Percentiles rank a stretch among this genome's conserved stretches.
Conservation (phyloP, 2,888 invertebrate genomes). For the Drosophila paracracens region DNA sequence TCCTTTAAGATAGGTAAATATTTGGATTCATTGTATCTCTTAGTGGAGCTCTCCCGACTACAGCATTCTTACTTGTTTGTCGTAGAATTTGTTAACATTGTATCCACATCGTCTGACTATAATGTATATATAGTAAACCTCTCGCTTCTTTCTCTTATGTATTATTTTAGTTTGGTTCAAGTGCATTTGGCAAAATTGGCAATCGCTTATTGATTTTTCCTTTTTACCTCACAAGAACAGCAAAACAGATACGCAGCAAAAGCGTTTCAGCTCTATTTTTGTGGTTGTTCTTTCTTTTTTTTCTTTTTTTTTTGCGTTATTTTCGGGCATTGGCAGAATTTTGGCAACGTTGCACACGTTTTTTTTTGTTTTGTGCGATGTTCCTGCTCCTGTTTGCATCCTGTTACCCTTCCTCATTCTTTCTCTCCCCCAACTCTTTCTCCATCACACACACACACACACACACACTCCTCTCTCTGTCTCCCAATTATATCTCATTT, state of each 20-base stretch:
- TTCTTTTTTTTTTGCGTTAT: not conserved
- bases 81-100: not conserved
- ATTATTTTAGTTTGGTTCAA: not conserved
- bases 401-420: not conserved
- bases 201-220: constrained; percentile 7
- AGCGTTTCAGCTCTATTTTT: constrained; percentile 7
- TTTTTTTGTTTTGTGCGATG: not conserved
- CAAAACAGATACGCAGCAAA: constrained; percentile 13
- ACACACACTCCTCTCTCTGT: not conserved
- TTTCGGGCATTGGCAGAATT: constrained; percentile 28
- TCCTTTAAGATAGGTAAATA: not conserved
- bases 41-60: not conserved
- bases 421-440: not conserved
- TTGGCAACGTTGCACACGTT: constrained; percentile 31
- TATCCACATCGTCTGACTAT: not conserved
- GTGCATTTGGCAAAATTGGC: not conserved
- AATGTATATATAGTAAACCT: not conserved
- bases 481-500: not conserved
- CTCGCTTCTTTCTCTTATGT: not conserved
- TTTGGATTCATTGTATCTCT: not conserved
- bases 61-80: not conserved
- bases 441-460: not conserved
- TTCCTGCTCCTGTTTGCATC: constrained; percentile 8
- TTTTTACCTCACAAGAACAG: not conserved
- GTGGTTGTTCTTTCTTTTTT: not conserved